Base-by-base conservation (phyloP, 2,888 invertebrate genomes). In the Apodemia mormo region DNA sequence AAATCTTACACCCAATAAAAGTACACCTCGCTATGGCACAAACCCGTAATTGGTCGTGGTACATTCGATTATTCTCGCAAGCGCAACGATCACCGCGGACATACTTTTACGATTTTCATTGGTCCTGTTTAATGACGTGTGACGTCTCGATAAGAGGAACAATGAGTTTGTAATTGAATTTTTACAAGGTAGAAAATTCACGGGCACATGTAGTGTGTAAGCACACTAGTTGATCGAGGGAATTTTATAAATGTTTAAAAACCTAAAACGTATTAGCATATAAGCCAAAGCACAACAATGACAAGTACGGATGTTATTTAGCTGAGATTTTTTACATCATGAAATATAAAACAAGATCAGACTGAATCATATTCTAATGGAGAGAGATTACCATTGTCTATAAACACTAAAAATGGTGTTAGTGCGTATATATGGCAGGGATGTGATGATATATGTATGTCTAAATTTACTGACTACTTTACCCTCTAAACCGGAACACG, bases 1-100 rank as follows among this genome's bases (percentile, higher is more conserved):
- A 92, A 92, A 91, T 88, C 85, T 89, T 91, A 86, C 91, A 91
- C 90, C 92, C 92, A 93, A 92, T 92, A 92, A 92, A 92, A 88
- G 87, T 88, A 85, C 88, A 85, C 84, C 87, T 85, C 85, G 83
- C 83, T 73, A 80, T 80, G 85, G 82, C 80, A 81, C 82, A 82
- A 83, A 82, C 79, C 84, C 83, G 91, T 92, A 92, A 92, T 93
- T 93, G 92, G 92, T 88, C 86, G 87, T 84, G 83, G 81, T 82
- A 85, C 83, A 85, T 82, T 81, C 82, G 85, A 87, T 85, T 83
- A 82, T 82, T 79, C 81, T 80, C 80, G 81, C 81, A 77, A 75
- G 76, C 75, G 73, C 73, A 72, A 76, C 80, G 84, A 85, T 84
- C 84, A 80, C 79, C 80, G 77, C 78, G 82, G 82, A 84, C 87